Base-by-base conservation (phyloP, 1,140 invertebrate species). In the Cydia amplana region DNA sequence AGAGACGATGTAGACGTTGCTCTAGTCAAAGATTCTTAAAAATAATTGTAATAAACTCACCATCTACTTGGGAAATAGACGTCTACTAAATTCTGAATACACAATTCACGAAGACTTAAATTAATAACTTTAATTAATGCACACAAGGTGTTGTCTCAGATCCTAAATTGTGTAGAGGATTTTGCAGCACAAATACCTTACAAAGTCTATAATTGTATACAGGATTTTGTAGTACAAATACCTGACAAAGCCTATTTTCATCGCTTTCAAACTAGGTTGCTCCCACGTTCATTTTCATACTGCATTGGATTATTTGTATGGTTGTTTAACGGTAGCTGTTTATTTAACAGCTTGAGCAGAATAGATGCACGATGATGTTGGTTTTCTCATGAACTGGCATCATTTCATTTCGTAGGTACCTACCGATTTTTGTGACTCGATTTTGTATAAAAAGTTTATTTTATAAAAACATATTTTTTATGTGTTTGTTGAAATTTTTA, bases 81-180 rank as follows among this genome's bases (percentile, higher is more conserved):
- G 51, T n/a, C 51, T n/a, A n/a, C 49, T 51, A 18, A 55, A 20
- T 55, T 55, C n/a, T 18, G 5, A 40, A 1, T 6, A 16, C 7
- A 20, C 49, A 55, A 55, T 55, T 55, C n/a, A 49, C 49, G 43
- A 55, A 46, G 49, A 55, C n/a, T n/a, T n/a, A n/a, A n/a, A n/a
- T n/a, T 4, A 55, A 55, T 55, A 40, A 55, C 4, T 7, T 55
- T 20, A 55, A 55, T 55, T 55, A 55, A 55, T 55, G 51, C 51
- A 55, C 51, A 55, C 51, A 55, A n/a, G 51, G 51, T 28, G 1
- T 55, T 55, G 51, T 55, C 51, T 55, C 4, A 7, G 16, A 20
- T 55, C n/a, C n/a, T 55, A 55, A 55, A 55, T 55, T 55, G 51
- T 55, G 51, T 55, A 18, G 51, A 55, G 51, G n/a, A 55, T 20